phyloP scores from a whole-genome alignment of 2,113 vertebrate genomes.

The Lycaon pictus region DNA sequence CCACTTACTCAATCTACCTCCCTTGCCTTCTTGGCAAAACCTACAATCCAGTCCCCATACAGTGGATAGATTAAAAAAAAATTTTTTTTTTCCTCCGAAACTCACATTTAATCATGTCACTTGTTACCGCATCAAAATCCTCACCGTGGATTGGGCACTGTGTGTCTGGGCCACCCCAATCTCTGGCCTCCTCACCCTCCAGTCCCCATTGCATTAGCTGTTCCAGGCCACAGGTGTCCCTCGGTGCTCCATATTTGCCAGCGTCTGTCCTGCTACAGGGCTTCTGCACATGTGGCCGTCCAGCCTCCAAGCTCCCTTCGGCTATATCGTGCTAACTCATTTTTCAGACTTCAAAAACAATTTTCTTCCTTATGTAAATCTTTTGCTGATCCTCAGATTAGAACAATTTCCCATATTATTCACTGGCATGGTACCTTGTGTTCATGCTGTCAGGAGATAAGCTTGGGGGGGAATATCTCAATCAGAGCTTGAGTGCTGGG shows the following conservation, averaged over 20 bases:
- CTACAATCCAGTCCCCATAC: neutral
- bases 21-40: neutral
- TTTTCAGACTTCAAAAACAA: neutral
- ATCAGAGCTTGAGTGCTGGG: neutral
- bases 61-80: neutral
- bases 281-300: neutral
- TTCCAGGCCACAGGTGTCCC: neutral
- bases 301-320: neutral
- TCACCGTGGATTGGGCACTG: neutral
- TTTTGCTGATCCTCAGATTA: neutral
- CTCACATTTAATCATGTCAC: neutral
- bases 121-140: neutral
- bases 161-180: accelerated
- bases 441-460: neutral
- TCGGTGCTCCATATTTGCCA: neutral
- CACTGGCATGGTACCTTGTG: no score
- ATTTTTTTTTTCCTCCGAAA: neutral
- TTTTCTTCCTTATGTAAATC: neutral
- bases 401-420: neutral
- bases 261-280: neutral
- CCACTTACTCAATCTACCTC: neutral
- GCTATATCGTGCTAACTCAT: neutral
- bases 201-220: neutral
- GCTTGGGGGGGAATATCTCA: neutral
- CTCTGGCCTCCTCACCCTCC: neutral